Evolutionary conservation across 2,888 invertebrate genomes (phyloP).

Genomic region (Unio pictorum): DNA sequence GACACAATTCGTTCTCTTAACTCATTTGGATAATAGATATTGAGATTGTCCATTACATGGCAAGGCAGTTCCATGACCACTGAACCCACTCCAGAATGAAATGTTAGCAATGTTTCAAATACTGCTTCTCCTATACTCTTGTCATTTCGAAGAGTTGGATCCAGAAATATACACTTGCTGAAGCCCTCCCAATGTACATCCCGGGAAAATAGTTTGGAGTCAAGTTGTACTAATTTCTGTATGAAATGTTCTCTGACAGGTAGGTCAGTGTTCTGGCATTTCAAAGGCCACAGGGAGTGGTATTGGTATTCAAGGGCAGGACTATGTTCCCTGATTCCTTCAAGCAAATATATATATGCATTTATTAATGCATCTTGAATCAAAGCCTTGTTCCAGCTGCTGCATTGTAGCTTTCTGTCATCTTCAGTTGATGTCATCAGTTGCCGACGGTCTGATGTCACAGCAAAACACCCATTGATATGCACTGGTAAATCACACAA

Average conservation of each 20-base stretch:
- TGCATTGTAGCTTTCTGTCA: slow-evolving; percentile 35
- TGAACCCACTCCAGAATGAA: not conserved
- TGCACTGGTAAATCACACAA: slow-evolving; percentile 52
- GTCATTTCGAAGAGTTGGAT: slow-evolving; percentile 5
- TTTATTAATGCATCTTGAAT: slow-evolving; percentile 16
- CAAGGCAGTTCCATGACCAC: no score
- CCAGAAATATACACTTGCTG: slow-evolving; percentile 7
- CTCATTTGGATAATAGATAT: not conserved
- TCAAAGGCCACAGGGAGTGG: no score
- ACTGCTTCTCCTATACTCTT: slow-evolving; percentile 6
- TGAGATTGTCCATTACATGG: no score
- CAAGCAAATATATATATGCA: slow-evolving; percentile 20
- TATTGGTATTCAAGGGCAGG: no score
- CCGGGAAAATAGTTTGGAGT: slow-evolving; percentile 8
- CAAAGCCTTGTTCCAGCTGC: slow-evolving; percentile 16
- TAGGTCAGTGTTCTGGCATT: no score
- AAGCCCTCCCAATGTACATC: slow-evolving; percentile 1
- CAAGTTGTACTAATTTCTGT: slow-evolving; percentile 1
- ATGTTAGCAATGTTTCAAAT: slow-evolving; percentile 5
- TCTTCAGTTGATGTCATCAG: slow-evolving; percentile 45
- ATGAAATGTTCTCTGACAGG: slow-evolving; percentile 5
- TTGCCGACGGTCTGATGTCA: slow-evolving; percentile 51
- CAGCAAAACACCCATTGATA: slow-evolving; percentile 60
- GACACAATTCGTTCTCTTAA: slow-evolving; percentile 6
- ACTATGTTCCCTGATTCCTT: no score